Evolutionary conservation across 92 coral and sea anemone genomes (phyloP), one percentile per base, ranked within the genome.

Genomic region (Palythoa heliodiscus): DNA sequence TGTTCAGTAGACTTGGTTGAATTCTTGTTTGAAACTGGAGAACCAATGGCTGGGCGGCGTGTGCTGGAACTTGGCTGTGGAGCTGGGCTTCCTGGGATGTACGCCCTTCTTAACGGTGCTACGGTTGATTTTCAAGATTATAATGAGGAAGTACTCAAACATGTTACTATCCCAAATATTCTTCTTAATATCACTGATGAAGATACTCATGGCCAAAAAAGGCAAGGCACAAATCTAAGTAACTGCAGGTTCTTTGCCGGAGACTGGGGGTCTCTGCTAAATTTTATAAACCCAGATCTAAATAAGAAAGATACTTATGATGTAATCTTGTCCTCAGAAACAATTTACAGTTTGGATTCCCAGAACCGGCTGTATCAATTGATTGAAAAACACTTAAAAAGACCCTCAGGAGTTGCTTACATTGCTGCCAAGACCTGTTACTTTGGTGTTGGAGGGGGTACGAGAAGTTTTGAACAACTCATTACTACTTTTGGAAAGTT

Each of bases 361-460:
- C 93, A 96, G 73, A 35, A 58, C 17, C 88, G 90, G 71, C 86
- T 96, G 71, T 89, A 92, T 63, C 84, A 87, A 20, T 79, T 96
- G 35, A 88, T 95, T 20, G 89, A 93, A 70, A 85, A 83, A 19
- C 90, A 90, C 68, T 75, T 96, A 61, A 83, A 77, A 80, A 89
- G 89, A 60, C 97, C 93, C 6, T 19, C 52, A 11, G 99, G 99
- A 2, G 69, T 91, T 5, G 98, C 90, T 7, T 94, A 89, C 82
- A 78, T 96, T 52, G 99, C 99, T 16, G 99, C 98, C 53, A 96
- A 96, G 86, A 95, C 93, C 19, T 82, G 93, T 68, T 96, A 96
- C 78, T 96, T 96, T 95, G 99, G 99, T 69, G 99, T 96, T 14
- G 99, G 99, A 61, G 99, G 99, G 38, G 98, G 99, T 9, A 96